Base-by-base conservation (phyloP, 1,140 invertebrate genomes). In the Leptestheria dahalacensis region DNA sequence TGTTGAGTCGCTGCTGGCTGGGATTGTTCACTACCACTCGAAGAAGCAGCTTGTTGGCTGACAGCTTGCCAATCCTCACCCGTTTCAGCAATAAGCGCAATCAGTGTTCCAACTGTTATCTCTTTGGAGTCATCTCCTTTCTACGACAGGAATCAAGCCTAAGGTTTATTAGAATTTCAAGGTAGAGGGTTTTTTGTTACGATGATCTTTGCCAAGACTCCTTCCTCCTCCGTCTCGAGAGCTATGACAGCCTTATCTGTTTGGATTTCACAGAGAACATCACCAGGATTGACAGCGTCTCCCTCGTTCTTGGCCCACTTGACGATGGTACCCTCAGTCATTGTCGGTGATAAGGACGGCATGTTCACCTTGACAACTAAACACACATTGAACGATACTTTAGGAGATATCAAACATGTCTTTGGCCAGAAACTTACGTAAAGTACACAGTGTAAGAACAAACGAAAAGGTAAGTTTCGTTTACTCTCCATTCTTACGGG, bases 81-180 rank as follows among this genome's bases (percentile, higher is more conserved):
- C 65, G 87, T 83, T 54, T 82, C 78, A 11, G 93, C 91, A 69
- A 94, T 87, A 48, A 96, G 81, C 65, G 88, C 94, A 23, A 96
- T 86, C 55, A 93, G 67, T 67, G 84, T 82, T 21, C 91, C 91
- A 48, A 97, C 82, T 25, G 84, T 78, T 0, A 95, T 81, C 66
- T 90, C 86, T 70, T 88, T 85, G 1, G 79, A 78, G 61, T 90
- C 87, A 6, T 86, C 85, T 3, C 82, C 77, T 59, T 88, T 57
- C 75, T 78, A 47, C 11, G 23, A 47, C 41, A 15, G 58, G 41
- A 62, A 50, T 10, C 49, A 18, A 20, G 6, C 18, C 9, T 20
- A 24, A 29, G 20, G 18, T 10, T 23, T 18, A 11, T 29, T 20
- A 54, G 11, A 54, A 6, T 54, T 1, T 51, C 26, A 51, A 24